Conservation (phyloP, 2,113 vertebrate species). For the Carassius auratus region DNA sequence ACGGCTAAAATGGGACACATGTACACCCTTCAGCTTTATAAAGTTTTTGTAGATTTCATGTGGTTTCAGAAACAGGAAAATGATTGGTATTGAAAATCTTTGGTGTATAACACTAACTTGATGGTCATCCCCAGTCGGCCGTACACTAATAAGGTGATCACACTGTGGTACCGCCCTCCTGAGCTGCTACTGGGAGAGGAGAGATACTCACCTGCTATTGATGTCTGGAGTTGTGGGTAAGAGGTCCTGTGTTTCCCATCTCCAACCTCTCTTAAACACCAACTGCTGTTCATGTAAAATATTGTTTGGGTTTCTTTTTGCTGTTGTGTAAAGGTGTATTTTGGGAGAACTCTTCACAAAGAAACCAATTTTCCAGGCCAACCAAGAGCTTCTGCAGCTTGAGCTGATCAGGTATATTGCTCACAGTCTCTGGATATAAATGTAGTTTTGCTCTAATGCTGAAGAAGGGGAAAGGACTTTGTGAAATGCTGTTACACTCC, state of each 20-base stretch:
- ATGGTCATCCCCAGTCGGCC: slow-evolving; percentile 82
- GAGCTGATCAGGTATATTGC: slow-evolving; percentile 80
- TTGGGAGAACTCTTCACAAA: slow-evolving; percentile 97
- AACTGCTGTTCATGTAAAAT: not conserved
- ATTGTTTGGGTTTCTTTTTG: not conserved
- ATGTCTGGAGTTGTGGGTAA: slow-evolving; percentile 99
- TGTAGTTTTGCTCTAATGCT: not conserved
- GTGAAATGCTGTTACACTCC: not conserved
- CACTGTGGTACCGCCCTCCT: slow-evolving; percentile 96
- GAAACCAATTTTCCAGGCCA: slow-evolving; percentile 99
- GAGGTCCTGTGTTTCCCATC: slow-evolving; percentile 49
- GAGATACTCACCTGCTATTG: slow-evolving; percentile 96
- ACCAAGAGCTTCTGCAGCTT: slow-evolving; percentile 96
- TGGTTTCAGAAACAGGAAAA: not conserved
- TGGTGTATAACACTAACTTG: not conserved
- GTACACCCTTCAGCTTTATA: not conserved
- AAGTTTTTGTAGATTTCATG: no score
- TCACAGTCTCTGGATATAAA: not conserved
- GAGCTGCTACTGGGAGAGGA: slow-evolving; percentile 96
- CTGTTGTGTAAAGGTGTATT: slow-evolving; percentile 84
- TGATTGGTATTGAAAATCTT: not conserved
- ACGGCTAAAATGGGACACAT: no score
- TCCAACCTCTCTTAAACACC: not conserved
- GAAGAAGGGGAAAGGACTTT: not conserved
- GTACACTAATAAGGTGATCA: slow-evolving; percentile 99